Conservation (phyloP, 2,888 invertebrate species). For the Tortrix viridana region DNA sequence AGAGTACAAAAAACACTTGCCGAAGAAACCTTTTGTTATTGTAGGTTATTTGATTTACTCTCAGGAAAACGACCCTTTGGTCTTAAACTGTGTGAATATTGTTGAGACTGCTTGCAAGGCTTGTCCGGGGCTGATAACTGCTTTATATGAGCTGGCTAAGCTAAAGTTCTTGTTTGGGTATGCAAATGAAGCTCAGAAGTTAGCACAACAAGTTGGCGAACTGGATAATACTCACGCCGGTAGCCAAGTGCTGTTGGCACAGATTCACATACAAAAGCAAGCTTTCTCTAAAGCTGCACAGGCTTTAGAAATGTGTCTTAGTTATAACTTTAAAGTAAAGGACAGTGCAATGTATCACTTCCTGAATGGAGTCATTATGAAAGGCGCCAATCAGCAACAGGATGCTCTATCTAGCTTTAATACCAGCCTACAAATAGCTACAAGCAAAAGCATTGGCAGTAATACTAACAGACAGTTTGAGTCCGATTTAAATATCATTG, state of each 20-base stretch:
- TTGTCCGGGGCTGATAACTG: slow-evolving; percentile 91
- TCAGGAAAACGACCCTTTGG: slow-evolving; percentile 74
- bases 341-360: slow-evolving; percentile 96
- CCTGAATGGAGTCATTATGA: slow-evolving; percentile 92
- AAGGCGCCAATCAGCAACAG: slow-evolving; percentile 87
- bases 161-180: slow-evolving; percentile 93
- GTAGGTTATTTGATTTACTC: slow-evolving; percentile 71
- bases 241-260: slow-evolving; percentile 93
- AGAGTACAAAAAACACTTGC: slow-evolving; percentile 90
- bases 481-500: slow-evolving; percentile 85
- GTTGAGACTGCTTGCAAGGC: slow-evolving; percentile 89
- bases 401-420: slow-evolving; percentile 90
- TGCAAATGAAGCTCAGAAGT: slow-evolving; percentile 87
- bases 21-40: slow-evolving; percentile 84
- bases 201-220: slow-evolving; percentile 89
- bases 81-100: slow-evolving; percentile 85
- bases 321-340: slow-evolving; percentile 95
- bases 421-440: slow-evolving; percentile 88
- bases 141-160: slow-evolving; percentile 89
- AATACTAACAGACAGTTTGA: slow-evolving; percentile 62
- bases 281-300: slow-evolving; percentile 91
- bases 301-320: slow-evolving; percentile 94
- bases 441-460: slow-evolving; percentile 59
- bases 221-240: slow-evolving; percentile 92
- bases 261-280: slow-evolving; percentile 90